A percentile compares a stretch with the other conserved stretches of the same genome.
Evolutionary conservation across 2,797 vertebrate species (phyloP).

Genomic region (Falco peregrinus): DNA sequence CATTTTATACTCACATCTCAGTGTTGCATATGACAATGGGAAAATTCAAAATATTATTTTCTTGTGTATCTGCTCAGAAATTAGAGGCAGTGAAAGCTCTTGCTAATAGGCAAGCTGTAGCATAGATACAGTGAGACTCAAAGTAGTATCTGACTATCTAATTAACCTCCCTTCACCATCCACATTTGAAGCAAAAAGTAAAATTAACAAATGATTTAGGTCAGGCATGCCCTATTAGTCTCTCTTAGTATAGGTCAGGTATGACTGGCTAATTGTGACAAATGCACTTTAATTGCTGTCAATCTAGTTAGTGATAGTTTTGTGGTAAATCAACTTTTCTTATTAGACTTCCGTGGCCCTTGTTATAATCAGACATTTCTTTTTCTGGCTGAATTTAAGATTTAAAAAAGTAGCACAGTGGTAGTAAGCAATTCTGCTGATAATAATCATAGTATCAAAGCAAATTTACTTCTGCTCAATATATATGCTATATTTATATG

Average conservation of each 20-base stretch:
- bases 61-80: slow-evolving; percentile 11
- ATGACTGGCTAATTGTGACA: neutral
- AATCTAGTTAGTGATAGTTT: neutral
- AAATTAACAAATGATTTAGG: slow-evolving; percentile 14
- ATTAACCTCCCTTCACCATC: slow-evolving; percentile 61
- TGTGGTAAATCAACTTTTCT: neutral
- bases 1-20: slow-evolving; percentile 3
- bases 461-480: neutral
- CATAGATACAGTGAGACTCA: neutral
- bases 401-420: neutral
- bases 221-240: slow-evolving; percentile 8
- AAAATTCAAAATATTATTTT: slow-evolving; percentile 26
- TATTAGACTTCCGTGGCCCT: neutral
- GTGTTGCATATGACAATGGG: neutral
- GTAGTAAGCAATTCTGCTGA: neutral
- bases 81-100: neutral
- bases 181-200: slow-evolving; percentile 39
- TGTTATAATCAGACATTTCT: neutral
- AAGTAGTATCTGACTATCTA: slow-evolving; percentile 39
- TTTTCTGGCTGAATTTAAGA: neutral
- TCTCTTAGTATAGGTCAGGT: slow-evolving; percentile 6
- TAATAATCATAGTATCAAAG: neutral
- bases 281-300: slow-evolving; percentile 28
- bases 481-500: no score
- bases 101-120: slow-evolving; percentile 14